Base-by-base conservation (phyloP, 2,888 invertebrate genomes). In the Chelonus formosanus region DNA sequence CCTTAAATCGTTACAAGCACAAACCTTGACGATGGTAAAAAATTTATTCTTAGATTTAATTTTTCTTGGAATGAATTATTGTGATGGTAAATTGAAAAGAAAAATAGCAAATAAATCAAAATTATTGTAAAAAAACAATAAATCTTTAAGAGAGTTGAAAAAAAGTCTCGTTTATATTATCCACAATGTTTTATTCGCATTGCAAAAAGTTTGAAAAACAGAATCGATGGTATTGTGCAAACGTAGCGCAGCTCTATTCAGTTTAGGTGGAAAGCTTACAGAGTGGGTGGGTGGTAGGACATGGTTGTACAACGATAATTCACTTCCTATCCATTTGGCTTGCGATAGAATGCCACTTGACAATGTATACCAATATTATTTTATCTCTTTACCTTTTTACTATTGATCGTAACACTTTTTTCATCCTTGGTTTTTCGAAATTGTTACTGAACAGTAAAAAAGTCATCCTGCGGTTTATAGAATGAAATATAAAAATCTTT, bases 271-370 rank as follows among this genome's bases (percentile, higher is more conserved):
- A 48, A 59, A 59, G 59, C 59, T 59, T 59, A 20, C 47, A 31
- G 48, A 45, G 36, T 35, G 7, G 59, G 59, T 44, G 58, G 59
- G 47, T 47, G 6, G 35, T 31, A 50, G 59, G 65, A 50, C 35
- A 59, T 50, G 48, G 50, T 50, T 72, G 70, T 73, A 74, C 72
- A 72, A 71, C 74, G 77, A 80, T 80, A 79, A 79, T 80, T 80
- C 79, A 80, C 79, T 79, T 80, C 77, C 78, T 73, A 75, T 71
- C 80, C 79, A 79, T 80, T 80, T 79, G 75, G 77, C 74, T 74
- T 72, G 72, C 78, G 74, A 79, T 78, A 78, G 72, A 75, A 76
- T 73, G 75, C 73, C 76, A 76, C 75, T 76, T 73, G 77, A 75
- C 77, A 74, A 76, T 76, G 73, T 76, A 75, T 76, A 76, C 71